phyloP scores from a whole-genome alignment of 2,888 invertebrate species.

The Resseliella maxima region DNA sequence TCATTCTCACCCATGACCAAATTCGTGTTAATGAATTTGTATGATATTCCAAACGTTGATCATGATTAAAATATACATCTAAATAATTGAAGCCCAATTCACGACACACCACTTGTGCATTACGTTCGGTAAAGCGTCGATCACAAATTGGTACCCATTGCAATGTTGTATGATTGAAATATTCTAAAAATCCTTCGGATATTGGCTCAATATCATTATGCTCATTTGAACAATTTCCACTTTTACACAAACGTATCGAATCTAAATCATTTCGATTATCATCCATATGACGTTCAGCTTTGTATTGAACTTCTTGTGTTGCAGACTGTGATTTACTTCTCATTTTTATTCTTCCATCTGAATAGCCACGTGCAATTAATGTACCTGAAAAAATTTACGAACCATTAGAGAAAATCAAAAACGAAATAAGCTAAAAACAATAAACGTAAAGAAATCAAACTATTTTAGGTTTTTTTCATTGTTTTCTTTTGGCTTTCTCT shows the following conservation, averaged over 20 bases:
- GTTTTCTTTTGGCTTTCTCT: not conserved
- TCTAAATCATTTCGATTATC: constrained; percentile 72
- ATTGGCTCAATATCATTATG: constrained; percentile 69
- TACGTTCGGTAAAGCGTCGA: constrained; percentile 92
- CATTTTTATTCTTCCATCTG: constrained; percentile 82
- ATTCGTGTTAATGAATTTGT: constrained; percentile 87
- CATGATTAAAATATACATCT: constrained; percentile 89
- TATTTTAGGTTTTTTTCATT: not conserved
- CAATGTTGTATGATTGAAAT: constrained; percentile 92
- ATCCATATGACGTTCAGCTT: constrained; percentile 68
- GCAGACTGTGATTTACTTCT: constrained; percentile 69
- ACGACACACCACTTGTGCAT: constrained; percentile 95
- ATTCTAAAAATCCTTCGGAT: constrained; percentile 91
- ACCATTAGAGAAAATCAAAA: not conserved
- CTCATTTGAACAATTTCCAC: constrained; percentile 75
- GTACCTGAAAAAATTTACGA: constrained; percentile 64
- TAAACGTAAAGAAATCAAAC: not conserved
- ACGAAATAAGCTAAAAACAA: not conserved
- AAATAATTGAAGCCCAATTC: constrained; percentile 90
- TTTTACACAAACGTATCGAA: constrained; percentile 83
- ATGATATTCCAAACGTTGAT: constrained; percentile 87
- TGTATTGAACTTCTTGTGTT: constrained; percentile 61
- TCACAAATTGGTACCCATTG: constrained; percentile 99
- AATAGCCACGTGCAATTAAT: constrained; percentile 83
- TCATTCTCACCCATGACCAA: constrained; percentile 97